Conservation (phyloP, 2,113 vertebrate species). For the Channa argus region DNA sequence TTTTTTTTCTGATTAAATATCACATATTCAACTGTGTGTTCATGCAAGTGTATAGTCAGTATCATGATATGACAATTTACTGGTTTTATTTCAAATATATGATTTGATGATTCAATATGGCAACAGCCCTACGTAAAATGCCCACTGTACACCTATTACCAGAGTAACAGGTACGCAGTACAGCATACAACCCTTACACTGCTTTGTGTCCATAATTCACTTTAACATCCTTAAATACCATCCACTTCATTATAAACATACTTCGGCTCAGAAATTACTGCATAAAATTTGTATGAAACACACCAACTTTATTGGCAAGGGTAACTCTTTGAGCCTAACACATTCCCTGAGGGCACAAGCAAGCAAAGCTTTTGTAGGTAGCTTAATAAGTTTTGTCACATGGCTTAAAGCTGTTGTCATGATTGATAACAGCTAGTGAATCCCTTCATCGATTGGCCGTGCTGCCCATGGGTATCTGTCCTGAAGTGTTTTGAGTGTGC, state of each 20-base stretch:
- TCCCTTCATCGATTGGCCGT: constrained; percentile 66
- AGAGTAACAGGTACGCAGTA: not conserved
- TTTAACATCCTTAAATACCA: not conserved
- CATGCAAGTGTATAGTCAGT: no score
- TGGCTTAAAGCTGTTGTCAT: constrained; percentile 71
- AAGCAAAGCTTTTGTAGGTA: constrained; percentile 52
- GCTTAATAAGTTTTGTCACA: constrained; percentile 73
- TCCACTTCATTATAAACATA: constrained; percentile 23
- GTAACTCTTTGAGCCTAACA: constrained; percentile 60
- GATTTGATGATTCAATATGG: no score
- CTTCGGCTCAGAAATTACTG: constrained; percentile 38
- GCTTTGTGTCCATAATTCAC: constrained; percentile 17
- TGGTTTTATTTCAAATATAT: no score
- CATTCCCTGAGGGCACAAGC: constrained; percentile 49
- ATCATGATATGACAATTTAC: no score
- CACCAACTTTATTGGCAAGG: constrained; percentile 46
- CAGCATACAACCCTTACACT: not conserved
- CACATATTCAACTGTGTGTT: no score
- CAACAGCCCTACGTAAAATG: no score
- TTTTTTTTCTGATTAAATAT: no score
- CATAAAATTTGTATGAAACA: constrained; percentile 37
- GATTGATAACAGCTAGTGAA: constrained; percentile 76
- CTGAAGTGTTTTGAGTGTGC: constrained; percentile 57
- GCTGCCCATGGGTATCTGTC: constrained; percentile 52
- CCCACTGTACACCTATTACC: not conserved